Evolutionary conservation across 1,140 invertebrate species (phyloP), one percentile per base, ranked within the genome.

Genomic region (Cydia strobilella): DNA sequence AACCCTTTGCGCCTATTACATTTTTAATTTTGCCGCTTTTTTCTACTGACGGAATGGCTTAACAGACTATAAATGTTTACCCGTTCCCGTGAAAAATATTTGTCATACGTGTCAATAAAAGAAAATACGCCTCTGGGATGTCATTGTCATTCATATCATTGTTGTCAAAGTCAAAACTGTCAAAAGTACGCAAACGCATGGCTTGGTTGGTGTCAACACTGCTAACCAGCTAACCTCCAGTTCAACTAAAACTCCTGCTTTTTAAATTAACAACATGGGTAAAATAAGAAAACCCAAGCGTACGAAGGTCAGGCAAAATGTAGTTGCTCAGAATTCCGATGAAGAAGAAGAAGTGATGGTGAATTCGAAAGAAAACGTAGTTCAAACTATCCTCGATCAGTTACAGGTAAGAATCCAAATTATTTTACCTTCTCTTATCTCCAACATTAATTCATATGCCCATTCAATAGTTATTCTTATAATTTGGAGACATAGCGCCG

Each of bases 301-400:
- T 62, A 80, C 79, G 45, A 86, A 78, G 79, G 59, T 25, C 5
- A 82, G 77, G 63, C 80, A 75, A 62, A 78, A 72, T 74, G 66
- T 76, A 7, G 54, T 74, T 0, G 48, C n/a, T 7, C 78, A 83
- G 74, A 69, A 78, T 73, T 77, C 45, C 31, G 80, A 86, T 25
- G 82, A 84, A 73, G 86, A 89, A 77, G 90, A 84, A 48, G 71
- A 91, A 80, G 48, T 90, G 27, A 75, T 75, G 20, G 73, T 83
- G 9, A 86, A 90, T 76, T 85, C 86, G 18, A 89, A 89, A 74
- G 89, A 92, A 78, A 90, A 83, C 85, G 84, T 84, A 66, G 83
- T 93, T 65, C 89, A 91, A 78, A 91, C 90, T 23, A 88, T 91
- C 59, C 84, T 93, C 76, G 90, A 93, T 77, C 93, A 93, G 78